Conservation (phyloP, 2,888 invertebrate species). For the Eretmocerus hayati region DNA sequence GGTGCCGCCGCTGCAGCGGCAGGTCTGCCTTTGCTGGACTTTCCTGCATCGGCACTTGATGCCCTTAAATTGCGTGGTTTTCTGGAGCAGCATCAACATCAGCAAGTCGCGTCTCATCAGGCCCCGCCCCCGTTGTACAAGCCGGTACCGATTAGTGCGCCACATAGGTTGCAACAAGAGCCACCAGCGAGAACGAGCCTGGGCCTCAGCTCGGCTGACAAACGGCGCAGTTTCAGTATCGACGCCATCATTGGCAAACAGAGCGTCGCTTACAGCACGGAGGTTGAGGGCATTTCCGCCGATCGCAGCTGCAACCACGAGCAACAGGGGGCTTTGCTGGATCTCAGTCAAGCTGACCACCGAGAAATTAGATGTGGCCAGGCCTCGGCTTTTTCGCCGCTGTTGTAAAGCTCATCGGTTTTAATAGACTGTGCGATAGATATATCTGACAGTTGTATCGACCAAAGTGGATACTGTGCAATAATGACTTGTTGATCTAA, state of each 20-base stretch:
- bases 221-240: constrained; percentile 51
- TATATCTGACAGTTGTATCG: too few species aligned
- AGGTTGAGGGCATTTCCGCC: constrained; percentile 8
- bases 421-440: too few species aligned
- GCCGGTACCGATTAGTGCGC: constrained; percentile 41
- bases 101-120: not conserved
- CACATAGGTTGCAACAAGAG: constrained; percentile 41
- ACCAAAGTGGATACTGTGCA: too few species aligned
- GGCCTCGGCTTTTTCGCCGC: constrained; percentile 64
- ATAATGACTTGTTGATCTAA: too few species aligned
- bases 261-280: constrained; percentile 17
- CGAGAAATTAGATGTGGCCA: constrained; percentile 48
- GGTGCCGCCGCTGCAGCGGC: constrained; percentile 37
- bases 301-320: constrained; percentile 24
- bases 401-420: constrained; percentile 50
- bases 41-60: constrained; percentile 41
- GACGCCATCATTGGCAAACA: constrained; percentile 52
- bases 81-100: constrained; percentile 43
- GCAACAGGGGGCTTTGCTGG: constrained; percentile 35
- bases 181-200: constrained; percentile 31
- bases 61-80: constrained; percentile 43
- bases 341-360: constrained; percentile 43
- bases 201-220: constrained; percentile 35
- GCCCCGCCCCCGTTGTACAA: constrained; percentile 45
- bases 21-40: constrained; percentile 48